These are phyloP conservation scores for Dastarcus helophoroides DNA, from an alignment of 2,888 invertebrate species.

Conservation along the genomic window DNA sequence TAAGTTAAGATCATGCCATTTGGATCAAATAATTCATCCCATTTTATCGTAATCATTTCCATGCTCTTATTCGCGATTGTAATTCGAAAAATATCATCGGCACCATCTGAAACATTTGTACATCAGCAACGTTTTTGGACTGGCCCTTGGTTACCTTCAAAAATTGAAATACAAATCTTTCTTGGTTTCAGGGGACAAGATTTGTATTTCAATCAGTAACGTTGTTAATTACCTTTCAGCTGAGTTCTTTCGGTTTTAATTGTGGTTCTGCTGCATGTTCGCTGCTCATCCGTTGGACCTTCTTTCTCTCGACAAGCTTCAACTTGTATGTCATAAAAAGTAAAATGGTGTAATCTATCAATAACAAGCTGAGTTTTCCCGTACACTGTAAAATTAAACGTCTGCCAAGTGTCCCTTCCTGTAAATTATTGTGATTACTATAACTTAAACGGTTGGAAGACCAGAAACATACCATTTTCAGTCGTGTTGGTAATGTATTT, in stretches of 20 bases:
- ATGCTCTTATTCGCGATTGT: conserved; percentile 40
- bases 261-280: conserved; percentile 43
- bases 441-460: conserved; percentile 4
- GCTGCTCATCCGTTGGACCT: conserved; percentile 22
- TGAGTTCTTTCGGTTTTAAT: conserved; percentile 39
- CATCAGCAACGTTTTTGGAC: no score
- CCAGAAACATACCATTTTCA: conserved; percentile 17
- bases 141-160: no score
- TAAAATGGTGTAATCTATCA: conserved; percentile 60
- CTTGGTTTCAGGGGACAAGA: no score
- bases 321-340: conserved; percentile 62
- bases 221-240: conserved; percentile 20
- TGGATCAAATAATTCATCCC: conserved; percentile 72
- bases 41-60: conserved; percentile 55
- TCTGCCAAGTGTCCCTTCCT: conserved; percentile 22
- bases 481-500: conserved; percentile 24
- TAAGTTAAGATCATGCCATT: conserved; percentile 85
- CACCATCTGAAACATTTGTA: no score
- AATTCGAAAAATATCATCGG: conserved; percentile 51
- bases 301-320: conserved; percentile 64
- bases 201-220: conserved; percentile 5
- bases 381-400: conserved; percentile 23
- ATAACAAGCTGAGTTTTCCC: conserved; percentile 42
- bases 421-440: conserved; percentile 3
- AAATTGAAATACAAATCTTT: no score